Conservation (phyloP, 35 echinoderm and acorn worm genomes). For the Ophiothrix spiculata region DNA sequence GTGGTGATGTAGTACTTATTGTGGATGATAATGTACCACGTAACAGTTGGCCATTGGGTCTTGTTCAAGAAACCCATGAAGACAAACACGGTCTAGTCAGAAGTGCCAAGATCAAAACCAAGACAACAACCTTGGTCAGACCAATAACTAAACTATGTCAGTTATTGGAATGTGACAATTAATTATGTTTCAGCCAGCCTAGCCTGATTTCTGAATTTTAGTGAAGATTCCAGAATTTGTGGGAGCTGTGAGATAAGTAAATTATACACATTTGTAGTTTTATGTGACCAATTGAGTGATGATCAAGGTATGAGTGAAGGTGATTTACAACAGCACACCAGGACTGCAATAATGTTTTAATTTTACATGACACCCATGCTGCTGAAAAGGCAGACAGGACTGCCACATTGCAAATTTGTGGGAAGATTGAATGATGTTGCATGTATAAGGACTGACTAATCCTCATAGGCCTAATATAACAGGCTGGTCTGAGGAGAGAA, state of each 20-base stretch:
- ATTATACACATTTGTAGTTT: background rate
- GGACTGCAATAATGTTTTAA: background rate
- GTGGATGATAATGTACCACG: constrained; percentile 23
- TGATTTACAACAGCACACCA: background rate
- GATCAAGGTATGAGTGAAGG: background rate
- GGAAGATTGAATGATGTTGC: too few relatives aligned
- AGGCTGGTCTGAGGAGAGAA: background rate
- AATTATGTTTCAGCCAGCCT: background rate
- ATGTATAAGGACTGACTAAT: too few relatives aligned
- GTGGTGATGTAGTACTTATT: constrained; percentile 38
- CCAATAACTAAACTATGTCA: constrained; percentile 22
- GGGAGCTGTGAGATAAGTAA: background rate
- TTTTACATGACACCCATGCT: background rate
- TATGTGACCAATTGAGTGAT: background rate
- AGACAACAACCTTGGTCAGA: constrained; percentile 1
- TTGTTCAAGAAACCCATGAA: constrained; percentile 23
- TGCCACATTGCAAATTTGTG: too few relatives aligned
- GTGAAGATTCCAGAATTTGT: background rate
- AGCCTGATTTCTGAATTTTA: background rate
- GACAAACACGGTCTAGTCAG: constrained; percentile 39
- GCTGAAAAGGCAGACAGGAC: too few relatives aligned
- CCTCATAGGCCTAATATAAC: too few relatives aligned
- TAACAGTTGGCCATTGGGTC: constrained; percentile 44
- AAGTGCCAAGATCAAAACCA: constrained; percentile 21
- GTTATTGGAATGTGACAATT: background rate